These are phyloP conservation scores for Eulemur rubriventer DNA, from an alignment of 2,797 vertebrate genomes.

Conservation along the genomic window DNA sequence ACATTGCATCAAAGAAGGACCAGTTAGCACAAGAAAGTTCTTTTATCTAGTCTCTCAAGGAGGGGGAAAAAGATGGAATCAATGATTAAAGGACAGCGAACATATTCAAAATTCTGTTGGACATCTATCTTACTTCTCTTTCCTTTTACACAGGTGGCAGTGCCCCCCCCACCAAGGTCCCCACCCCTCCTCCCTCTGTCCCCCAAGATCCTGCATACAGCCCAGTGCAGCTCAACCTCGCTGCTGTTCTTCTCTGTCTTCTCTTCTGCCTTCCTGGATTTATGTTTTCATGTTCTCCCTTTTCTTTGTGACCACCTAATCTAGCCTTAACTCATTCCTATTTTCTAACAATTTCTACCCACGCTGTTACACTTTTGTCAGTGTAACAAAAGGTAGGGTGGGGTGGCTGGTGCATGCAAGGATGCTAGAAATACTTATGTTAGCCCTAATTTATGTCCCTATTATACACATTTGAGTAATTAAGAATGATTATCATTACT, in stretches of 20 bases:
- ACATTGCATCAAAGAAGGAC: background rate
- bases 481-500: background rate
- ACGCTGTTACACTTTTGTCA: background rate
- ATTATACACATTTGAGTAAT: background rate
- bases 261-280: background rate
- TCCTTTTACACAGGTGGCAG: accelerated
- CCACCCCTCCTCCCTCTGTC: accelerated
- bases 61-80: background rate
- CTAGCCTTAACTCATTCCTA: background rate
- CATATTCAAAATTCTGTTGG: background rate
- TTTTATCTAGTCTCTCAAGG: background rate
- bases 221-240: too few relatives aligned
- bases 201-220: accelerated
- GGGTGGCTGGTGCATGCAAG: accelerated
- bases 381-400: background rate
- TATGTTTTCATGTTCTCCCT: background rate
- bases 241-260: too few relatives aligned
- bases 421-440: background rate
- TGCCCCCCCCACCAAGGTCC: accelerated
- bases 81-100: background rate
- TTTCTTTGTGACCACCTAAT: too few relatives aligned
- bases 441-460: background rate
- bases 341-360: background rate
- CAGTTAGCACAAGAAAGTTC: background rate
- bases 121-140: accelerated